Evolutionary conservation across 1,140 invertebrate species (phyloP), one percentile per base, ranked within the genome.

Genomic region (Solenopsis invicta): DNA sequence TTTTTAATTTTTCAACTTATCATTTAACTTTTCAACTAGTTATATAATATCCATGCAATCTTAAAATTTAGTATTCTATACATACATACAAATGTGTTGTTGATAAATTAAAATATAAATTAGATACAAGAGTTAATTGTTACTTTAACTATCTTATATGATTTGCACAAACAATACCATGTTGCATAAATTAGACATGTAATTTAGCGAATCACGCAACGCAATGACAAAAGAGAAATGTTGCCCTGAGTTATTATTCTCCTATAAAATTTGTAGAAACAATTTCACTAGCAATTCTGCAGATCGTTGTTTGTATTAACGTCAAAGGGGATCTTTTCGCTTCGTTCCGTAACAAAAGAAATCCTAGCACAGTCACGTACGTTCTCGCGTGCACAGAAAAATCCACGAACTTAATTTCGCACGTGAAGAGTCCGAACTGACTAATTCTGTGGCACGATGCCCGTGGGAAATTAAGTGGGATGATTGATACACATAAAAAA

Each of bases 391-490:
- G 88, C 71, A 66, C 81, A 72, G 84, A 90, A 90, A 90, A 90
- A 90, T 90, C 76, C 75, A 87, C 81, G 56, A 88, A 88, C 89
- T 81, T 90, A 90, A 90, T 90, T 90, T 62, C 76, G 81, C 64
- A 77, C 88, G 86, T 90, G 80, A 74, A 90, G 81, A 88, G 86
- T 76, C 80, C 62, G 76, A 82, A 82, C 61, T 86, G 81, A 59
- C 69, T 90, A 90, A 90, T 90, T 87, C 81, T 76, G 59, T 66
- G 71, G 86, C 88, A 93, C 78, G 85, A 88, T 86, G 77, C 93
- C 93, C 93, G 72, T 92, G 93, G 93, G 93, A 94, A 94, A 94
- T 94, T 94, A 94, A 90, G 91, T 85, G 69, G 86, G 87, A 93
- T 93, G 92, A 94, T 93, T 93, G 93, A 93, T 93, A 92, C 89